Evolutionary conservation across 2,888 invertebrate genomes (phyloP).

Genomic region (Tetramorium bicarinatum): DNA sequence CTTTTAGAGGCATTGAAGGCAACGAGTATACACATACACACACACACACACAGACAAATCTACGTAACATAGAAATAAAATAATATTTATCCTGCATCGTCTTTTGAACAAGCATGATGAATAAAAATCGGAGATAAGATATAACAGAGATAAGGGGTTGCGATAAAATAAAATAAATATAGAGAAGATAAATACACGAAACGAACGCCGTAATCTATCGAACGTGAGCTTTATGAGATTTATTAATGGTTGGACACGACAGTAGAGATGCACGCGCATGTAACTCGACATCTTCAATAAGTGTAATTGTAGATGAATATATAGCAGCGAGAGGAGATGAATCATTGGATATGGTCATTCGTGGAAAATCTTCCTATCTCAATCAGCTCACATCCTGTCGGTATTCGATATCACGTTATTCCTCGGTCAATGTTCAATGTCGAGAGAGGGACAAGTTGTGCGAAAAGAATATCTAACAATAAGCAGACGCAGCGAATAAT

Average conservation of each 20-base stretch:
- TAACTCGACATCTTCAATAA: neutral
- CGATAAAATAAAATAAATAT: slow-evolving; percentile 12
- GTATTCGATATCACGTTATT: neutral
- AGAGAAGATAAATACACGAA: neutral
- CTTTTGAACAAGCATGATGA: neutral
- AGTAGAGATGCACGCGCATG: neutral
- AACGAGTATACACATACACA: neutral
- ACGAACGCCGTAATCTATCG: neutral
- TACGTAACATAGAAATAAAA: slow-evolving; percentile 7
- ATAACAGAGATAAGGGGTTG: neutral
- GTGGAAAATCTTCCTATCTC: slow-evolving; percentile 4
- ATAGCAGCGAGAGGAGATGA: neutral
- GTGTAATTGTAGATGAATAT: neutral
- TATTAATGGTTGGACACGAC: neutral
- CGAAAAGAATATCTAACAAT: neutral
- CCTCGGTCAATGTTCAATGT: neutral
- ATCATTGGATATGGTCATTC: slow-evolving; percentile 21
- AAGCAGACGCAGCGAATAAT: neutral
- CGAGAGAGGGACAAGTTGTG: neutral
- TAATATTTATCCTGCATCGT: neutral
- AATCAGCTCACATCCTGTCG: neutral
- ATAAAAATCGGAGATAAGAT: slow-evolving; percentile 7
- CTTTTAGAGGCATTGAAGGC: too few relatives aligned
- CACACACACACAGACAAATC: neutral
- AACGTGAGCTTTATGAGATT: neutral